Conservation (phyloP, 2,888 invertebrate species). For the Sesia apiformis region DNA sequence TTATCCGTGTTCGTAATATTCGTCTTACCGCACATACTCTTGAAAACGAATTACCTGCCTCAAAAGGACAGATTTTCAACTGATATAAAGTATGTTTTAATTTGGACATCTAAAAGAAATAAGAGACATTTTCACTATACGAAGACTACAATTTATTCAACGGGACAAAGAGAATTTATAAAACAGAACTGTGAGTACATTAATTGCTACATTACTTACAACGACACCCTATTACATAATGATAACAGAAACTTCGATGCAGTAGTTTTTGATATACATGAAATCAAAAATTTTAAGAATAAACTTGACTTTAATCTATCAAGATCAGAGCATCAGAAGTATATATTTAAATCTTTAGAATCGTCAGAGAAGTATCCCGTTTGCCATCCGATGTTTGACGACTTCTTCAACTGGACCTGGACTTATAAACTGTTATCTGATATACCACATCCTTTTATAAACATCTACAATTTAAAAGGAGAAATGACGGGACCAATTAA, state of each 20-base stretch:
- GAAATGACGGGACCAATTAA: conserved; percentile 36
- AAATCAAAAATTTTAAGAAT: conserved; percentile 24
- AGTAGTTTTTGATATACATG: conserved; percentile 38
- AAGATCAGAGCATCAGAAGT: conserved; percentile 38
- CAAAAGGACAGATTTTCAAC: conserved; percentile 24
- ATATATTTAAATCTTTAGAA: conserved; percentile 47
- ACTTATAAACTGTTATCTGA: conserved; percentile 55
- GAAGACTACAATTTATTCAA: background rate
- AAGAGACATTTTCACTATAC: background rate
- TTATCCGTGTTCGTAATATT: background rate
- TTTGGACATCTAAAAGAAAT: conserved; percentile 44
- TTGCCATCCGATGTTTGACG: conserved; percentile 38
- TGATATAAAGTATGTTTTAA: conserved; percentile 55
- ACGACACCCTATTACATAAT: conserved; percentile 25
- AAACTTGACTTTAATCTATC: conserved; percentile 20
- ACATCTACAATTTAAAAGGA: conserved; percentile 28
- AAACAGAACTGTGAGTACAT: conserved; percentile 42
- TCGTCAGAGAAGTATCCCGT: conserved; percentile 38
- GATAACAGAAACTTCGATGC: conserved; percentile 45
- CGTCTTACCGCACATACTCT: background rate
- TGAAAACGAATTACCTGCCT: background rate
- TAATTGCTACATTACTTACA: conserved; percentile 54
- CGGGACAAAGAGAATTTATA: conserved; percentile 41
- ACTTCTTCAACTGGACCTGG: conserved; percentile 65
- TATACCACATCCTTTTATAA: conserved; percentile 44